Evolutionary conservation across 2,113 vertebrate genomes (phyloP).

Genomic region (Stegostoma tigrinum): DNA sequence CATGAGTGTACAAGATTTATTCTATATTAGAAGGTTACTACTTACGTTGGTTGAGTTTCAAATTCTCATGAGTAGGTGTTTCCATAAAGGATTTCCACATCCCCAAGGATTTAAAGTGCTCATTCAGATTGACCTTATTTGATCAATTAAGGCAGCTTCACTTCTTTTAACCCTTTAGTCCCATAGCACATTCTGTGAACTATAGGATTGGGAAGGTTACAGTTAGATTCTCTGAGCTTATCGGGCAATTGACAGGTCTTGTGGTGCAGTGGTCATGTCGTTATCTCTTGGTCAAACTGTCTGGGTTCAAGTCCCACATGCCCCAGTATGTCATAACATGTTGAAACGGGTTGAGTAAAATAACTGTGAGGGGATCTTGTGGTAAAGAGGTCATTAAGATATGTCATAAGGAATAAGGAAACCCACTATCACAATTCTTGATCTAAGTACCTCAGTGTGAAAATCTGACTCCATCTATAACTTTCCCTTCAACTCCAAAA

Average conservation of each 20-base stretch:
- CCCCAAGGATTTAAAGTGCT: background rate
- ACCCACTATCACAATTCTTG: background rate
- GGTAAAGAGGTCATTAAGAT: too few relatives aligned
- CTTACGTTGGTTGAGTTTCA: background rate
- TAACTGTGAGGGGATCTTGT: too few relatives aligned
- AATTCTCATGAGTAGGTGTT: background rate
- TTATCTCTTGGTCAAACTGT: too few relatives aligned
- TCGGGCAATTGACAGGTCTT: too few relatives aligned
- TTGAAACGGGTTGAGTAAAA: too few relatives aligned
- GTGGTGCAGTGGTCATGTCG: too few relatives aligned
- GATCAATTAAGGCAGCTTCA: background rate
- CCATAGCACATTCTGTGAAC: background rate
- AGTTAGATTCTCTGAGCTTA: background rate
- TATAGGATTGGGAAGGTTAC: background rate
- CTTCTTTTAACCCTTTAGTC: background rate
- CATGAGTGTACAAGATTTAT: background rate
- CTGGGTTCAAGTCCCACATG: too few relatives aligned
- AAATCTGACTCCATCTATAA: background rate
- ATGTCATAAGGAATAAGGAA: background rate
- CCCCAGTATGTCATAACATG: too few relatives aligned
- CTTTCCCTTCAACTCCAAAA: background rate
- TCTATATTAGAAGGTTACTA: background rate
- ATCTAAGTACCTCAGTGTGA: background rate
- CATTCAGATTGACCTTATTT: background rate
- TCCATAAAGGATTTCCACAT: background rate